Evolutionary conservation across 2,888 invertebrate species (phyloP), one percentile per base, ranked within the genome.

Genomic region (Antitype chi): DNA sequence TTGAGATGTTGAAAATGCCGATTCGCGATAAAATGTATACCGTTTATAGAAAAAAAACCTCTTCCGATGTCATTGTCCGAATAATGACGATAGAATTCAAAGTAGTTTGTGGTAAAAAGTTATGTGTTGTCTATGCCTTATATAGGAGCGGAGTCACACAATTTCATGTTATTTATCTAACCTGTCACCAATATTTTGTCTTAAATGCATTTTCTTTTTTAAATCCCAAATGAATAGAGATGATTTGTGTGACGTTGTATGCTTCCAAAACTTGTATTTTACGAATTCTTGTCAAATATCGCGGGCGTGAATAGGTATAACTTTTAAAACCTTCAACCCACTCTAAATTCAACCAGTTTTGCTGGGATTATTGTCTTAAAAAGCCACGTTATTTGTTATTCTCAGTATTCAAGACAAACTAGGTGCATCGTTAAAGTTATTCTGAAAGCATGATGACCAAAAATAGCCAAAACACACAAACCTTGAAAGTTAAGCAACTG

Each of bases 51-150:
- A 81, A 84, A 90, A 90, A 89, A 82, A 83, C 28, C n/a, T 89
- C 91, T 91, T 91, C 91, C 89, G 90, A 92, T 90, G 94, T 93
- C 94, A 89, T 87, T 92, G 93, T 90, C 91, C 93, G 90, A 80
- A 89, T 92, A 92, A 93, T 89, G 91, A 90, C 89, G 90, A 88
- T 90, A 86, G 91, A 91, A 91, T 91, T 90, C 83, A 76, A 89
- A 89, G 88, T 83, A 79, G 78, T 80, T 74, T 74, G 78, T 78
- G 76, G 81, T 78, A 78, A 84, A 86, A 81, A 81, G 77, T 76
- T 81, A 70, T 67, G 71, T 75, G 57, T 63, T 43, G 70, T 73
- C 71, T 82, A 74, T 68, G 38, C 76, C 85, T 66, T 80, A 69
- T 73, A 66, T 59, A 74, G 76, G 11, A 76, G 55, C 49, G 57